phyloP scores from a whole-genome alignment of 2,797 vertebrate species.

The Enteromius anoplus region DNA sequence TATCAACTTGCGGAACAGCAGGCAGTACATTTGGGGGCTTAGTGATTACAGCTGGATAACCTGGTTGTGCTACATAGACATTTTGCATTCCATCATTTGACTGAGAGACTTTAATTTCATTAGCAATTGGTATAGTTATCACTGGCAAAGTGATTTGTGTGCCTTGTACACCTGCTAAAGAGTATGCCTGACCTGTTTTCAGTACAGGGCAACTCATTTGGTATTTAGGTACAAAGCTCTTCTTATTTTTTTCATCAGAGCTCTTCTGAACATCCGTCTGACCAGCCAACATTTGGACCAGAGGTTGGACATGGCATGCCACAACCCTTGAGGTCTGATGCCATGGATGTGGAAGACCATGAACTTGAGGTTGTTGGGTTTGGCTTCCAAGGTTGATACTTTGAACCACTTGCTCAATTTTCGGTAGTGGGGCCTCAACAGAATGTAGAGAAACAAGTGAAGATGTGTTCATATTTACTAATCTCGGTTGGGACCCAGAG shows the following conservation, averaged over 20 bases:
- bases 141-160: conserved; percentile 75
- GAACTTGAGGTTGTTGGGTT: conserved; percentile 78
- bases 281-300: conserved; percentile 70
- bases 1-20: conserved; percentile 74
- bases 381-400: conserved; percentile 78
- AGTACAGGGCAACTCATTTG: conserved; percentile 84
- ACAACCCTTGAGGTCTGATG: conserved; percentile 76
- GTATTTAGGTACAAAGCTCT: conserved; percentile 90
- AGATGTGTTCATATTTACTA: conserved; percentile 71
- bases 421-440: conserved; percentile 68
- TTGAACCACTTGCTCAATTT: conserved; percentile 74
- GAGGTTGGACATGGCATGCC: conserved; percentile 72
- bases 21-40: conserved; percentile 80
- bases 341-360: conserved; percentile 81
- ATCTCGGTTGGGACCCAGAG: conserved; percentile 73
- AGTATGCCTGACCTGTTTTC: conserved; percentile 78
- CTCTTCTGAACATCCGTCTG: conserved; percentile 71
- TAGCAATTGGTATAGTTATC: conserved; percentile 78
- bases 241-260: conserved; percentile 67
- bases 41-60: conserved; percentile 70
- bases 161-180: conserved; percentile 74
- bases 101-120: conserved; percentile 71
- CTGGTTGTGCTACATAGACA: conserved; percentile 73
- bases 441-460: conserved; percentile 64
- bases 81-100: conserved; percentile 75